phyloP scores from a whole-genome alignment of 2,888 invertebrate species.

The Gandaritis pyraliata region DNA sequence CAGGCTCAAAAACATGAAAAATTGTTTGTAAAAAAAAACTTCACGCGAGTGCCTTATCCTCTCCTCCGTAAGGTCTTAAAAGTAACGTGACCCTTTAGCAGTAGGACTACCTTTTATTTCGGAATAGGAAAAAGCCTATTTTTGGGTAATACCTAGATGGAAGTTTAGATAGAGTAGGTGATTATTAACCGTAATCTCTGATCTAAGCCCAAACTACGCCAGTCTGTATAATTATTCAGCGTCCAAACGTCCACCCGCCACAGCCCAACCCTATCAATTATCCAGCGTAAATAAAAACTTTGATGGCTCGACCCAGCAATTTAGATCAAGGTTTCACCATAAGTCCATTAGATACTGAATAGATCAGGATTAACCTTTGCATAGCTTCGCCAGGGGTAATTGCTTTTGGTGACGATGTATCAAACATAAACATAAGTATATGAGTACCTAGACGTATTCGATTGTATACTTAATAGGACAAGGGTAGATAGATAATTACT shows the following conservation, averaged over 20 bases:
- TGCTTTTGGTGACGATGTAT: constrained; percentile 29
- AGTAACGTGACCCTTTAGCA: too few relatives aligned
- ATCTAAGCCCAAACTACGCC: not conserved
- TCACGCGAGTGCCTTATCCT: too few relatives aligned
- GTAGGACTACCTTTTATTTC: too few relatives aligned
- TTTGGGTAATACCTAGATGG: too few relatives aligned
- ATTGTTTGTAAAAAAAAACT: too few relatives aligned
- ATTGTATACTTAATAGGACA: too few relatives aligned
- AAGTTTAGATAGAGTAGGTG: too few relatives aligned
- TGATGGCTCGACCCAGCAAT: constrained; percentile 27
- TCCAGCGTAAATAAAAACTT: constrained; percentile 15
- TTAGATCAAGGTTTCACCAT: constrained; percentile 43
- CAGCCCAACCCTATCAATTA: constrained; percentile 8
- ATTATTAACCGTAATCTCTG: not conserved
- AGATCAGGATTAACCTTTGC: constrained; percentile 40
- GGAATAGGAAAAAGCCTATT: too few relatives aligned
- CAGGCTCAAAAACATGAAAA: too few relatives aligned
- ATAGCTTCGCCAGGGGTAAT: constrained; percentile 32
- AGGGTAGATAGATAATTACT: too few relatives aligned
- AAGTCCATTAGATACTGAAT: constrained; percentile 43
- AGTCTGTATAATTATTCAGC: too few relatives aligned
- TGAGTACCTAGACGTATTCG: not conserved
- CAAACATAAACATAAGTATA: constrained; percentile 30
- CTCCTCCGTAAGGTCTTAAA: too few relatives aligned
- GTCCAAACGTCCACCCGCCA: constrained; percentile 4